Evolutionary conservation across 1,140 invertebrate species (phyloP), one percentile per base, ranked within the genome.

Genomic region (Maconellicoccus hirsutus): DNA sequence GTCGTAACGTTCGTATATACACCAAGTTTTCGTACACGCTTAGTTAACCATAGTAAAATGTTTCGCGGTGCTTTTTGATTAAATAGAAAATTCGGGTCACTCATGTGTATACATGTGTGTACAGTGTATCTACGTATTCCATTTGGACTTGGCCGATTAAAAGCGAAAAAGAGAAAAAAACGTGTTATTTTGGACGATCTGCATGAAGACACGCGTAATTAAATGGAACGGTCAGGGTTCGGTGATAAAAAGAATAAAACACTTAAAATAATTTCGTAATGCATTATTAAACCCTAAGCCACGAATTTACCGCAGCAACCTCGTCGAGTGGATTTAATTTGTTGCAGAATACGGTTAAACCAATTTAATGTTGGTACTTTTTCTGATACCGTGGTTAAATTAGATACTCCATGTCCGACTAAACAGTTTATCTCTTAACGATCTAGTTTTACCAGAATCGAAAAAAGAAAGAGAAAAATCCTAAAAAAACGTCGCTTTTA

Each of bases 131-230:
- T 52, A 52, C 42, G n/a, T n/a, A n/a, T n/a, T n/a, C 3, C 42
- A 16, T 52, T 6, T 33, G 16, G 42, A 8, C n/a, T n/a, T n/a
- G n/a, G 42, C 3, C 12, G n/a, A 16, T 52, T 4, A 14, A 16
- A 3, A 16, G n/a, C n/a, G 16, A 2, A 52, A 2, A 52, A 16
- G n/a, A 14, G 16, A 52, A 19, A 52, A 6, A 3, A 16, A 2
- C n/a, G 42, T 16, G 10, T 2, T 52, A 16, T 52, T 52, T 52
- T 52, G 42, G 42, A 33, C 42, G 42, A 16, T 52, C n/a, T 52
- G 42, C 42, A 52, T 52, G 42, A 52, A 52, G 42, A 52, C 42
- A 3, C 42, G 42, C 42, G 42, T 52, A 52, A 52, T 52, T 52
- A 52, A 52, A 19, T 52, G 42, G 10, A 52, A 52, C 42, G 42